Conservation (phyloP, 2,113 vertebrate genomes). For the Prolemur simus region DNA sequence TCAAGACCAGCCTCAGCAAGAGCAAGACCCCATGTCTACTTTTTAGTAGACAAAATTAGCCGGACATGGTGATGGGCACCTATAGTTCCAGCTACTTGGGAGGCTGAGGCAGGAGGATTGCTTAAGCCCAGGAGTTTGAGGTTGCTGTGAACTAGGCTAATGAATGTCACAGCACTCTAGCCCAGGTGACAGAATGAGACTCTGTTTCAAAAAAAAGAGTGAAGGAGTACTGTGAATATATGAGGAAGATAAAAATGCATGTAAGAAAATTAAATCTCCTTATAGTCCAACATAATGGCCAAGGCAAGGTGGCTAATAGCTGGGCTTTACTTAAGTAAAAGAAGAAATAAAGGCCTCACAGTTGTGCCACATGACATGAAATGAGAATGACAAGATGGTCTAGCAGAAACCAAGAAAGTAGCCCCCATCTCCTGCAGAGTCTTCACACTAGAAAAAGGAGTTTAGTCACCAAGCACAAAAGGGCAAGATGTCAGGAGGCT, state of each 20-base stretch:
- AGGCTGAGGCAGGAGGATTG: too few species aligned
- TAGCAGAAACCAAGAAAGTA: not conserved
- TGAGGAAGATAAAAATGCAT: not conserved
- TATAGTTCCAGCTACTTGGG: too few species aligned
- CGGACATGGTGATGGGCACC: too few species aligned
- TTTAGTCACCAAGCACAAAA: not conserved
- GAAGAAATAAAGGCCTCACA: not conserved
- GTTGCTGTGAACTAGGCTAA: too few species aligned
- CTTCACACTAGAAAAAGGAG: not conserved
- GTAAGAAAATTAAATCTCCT: not conserved
- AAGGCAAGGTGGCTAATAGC: not conserved
- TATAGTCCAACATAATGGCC: not conserved
- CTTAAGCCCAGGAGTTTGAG: too few species aligned
- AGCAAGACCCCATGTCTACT: too few species aligned
- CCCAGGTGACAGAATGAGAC: too few species aligned
- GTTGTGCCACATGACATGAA: not conserved
- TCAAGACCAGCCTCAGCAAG: too few species aligned
- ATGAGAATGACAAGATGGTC: not conserved
- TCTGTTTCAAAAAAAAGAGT: not conserved
- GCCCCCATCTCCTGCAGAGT: not conserved
- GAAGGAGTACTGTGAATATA: not conserved
- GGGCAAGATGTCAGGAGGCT: accelerated
- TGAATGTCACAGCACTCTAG: too few species aligned
- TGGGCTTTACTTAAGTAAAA: not conserved
- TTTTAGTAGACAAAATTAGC: too few species aligned